Evolutionary conservation across 35 echinoderm and acorn worm genomes (phyloP), one percentile per base, ranked within the genome.

Genomic region (Diadema setosum): DNA sequence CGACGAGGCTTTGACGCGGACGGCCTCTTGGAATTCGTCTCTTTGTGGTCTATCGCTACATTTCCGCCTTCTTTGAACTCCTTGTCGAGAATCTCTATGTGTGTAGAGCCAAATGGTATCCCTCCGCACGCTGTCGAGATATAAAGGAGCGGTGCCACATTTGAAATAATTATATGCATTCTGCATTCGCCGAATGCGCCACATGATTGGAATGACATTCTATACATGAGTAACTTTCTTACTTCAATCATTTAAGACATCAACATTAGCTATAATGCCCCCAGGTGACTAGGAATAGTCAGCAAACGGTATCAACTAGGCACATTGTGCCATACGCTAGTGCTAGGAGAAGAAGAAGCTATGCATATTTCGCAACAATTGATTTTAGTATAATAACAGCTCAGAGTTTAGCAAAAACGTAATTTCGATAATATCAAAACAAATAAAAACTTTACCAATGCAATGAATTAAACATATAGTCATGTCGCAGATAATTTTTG

Each of bases 1-100:
- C 91, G 74, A 23, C 95, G 73, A 20, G 84, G 87, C 33, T 86
- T 90, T 20, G 83, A 16, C 30, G 84, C 93, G 5, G 35, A 39
- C 4, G 83, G 74, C n/a, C n/a, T n/a, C n/a, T n/a, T n/a, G n/a
- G n/a, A n/a, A n/a, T n/a, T n/a, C n/a, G n/a, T n/a, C n/a, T n/a
- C n/a, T n/a, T n/a, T n/a, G n/a, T n/a, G n/a, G n/a, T n/a, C n/a
- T n/a, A n/a, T n/a, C n/a, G n/a, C n/a, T n/a, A n/a, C n/a, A n/a
- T n/a, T n/a, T n/a, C n/a, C n/a, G n/a, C n/a, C n/a, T n/a, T n/a
- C 61, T 65, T 65, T 31, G 6, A 6, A 1, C 61, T 76, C 36
- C 25, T 14, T 76, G 16, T 76, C 32, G 33, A 40, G 25, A 41
- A 35, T 3, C 23, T 36, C 25, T 76, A 40, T 16, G 24, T 39